These are phyloP conservation scores for Idaea dimidiata DNA, from an alignment of 2,888 invertebrate species.

Conservation along the genomic window DNA sequence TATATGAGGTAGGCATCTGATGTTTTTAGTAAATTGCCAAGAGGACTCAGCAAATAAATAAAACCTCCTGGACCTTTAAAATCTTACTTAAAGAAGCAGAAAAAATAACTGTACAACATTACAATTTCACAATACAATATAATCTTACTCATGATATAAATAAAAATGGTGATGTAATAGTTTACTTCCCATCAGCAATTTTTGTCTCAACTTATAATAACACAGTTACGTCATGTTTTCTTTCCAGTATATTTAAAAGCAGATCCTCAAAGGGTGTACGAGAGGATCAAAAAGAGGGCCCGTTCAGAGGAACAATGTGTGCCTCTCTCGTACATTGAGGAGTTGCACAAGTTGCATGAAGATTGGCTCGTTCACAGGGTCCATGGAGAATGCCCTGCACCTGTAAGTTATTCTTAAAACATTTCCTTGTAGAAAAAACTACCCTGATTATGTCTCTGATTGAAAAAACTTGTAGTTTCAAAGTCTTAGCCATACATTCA, in stretches of 20 bases:
- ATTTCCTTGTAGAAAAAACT: not conserved
- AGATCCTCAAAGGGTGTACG: slow-evolving; percentile 83
- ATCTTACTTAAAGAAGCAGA: no score
- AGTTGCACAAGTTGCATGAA: slow-evolving; percentile 89
- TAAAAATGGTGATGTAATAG: no score
- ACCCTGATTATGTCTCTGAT: no score
- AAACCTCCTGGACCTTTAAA: no score
- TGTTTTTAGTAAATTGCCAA: no score
- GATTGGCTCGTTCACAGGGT: slow-evolving; percentile 84
- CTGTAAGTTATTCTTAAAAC: slow-evolving; percentile 66
- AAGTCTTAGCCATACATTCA: no score
- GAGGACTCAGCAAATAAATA: no score
- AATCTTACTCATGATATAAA: no score
- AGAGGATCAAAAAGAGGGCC: slow-evolving; percentile 87
- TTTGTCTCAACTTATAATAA: not conserved
- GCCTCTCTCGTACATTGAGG: slow-evolving; percentile 88
- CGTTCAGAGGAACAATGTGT: slow-evolving; percentile 91
- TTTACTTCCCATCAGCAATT: no score
- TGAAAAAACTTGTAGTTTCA: no score
- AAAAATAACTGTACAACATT: no score
- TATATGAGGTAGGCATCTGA: not conserved
- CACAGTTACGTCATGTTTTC: not conserved
- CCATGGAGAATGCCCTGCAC: slow-evolving; percentile 82
- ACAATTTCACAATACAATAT: no score
- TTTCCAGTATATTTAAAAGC: slow-evolving; percentile 84